These are phyloP conservation scores for Heterodera carotae DNA, from an alignment of 1,140 invertebrate species.

Conservation along the genomic window DNA sequence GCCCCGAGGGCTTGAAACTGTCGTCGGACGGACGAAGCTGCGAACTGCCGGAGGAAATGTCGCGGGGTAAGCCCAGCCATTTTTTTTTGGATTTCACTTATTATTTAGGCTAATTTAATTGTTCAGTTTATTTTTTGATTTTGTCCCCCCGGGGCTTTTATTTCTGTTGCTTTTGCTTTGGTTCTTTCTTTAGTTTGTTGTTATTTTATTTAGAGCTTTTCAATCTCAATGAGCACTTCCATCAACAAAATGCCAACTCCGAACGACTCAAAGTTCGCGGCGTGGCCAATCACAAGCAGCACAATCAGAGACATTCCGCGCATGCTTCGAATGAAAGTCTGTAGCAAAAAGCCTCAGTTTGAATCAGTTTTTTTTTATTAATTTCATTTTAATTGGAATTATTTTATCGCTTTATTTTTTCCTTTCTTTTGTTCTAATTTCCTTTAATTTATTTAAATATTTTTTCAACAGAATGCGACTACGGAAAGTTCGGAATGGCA, in stretches of 20 bases:
- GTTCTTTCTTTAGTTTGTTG: constrained; percentile 2
- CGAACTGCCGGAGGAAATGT: constrained; percentile 6
- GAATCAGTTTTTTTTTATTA: constrained; percentile 13
- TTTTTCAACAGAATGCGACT: constrained; percentile 49
- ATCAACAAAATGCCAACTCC: constrained; percentile 8
- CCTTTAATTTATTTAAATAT: not conserved
- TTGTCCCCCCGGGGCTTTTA: not conserved
- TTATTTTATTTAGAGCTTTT: not conserved
- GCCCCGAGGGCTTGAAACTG: constrained; percentile 66
- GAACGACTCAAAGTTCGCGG: constrained; percentile 37
- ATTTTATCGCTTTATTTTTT: not conserved
- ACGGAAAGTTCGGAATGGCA: constrained; percentile 77
- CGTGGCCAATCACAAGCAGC: constrained; percentile 20
- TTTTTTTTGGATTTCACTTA: not conserved
- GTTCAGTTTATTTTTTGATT: not conserved
- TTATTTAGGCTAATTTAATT: not conserved
- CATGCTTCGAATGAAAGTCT: not conserved
- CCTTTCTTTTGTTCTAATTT: not conserved
- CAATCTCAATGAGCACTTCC: not conserved
- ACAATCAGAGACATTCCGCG: not conserved
- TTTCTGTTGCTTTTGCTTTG: not conserved
- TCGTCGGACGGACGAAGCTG: constrained; percentile 58
- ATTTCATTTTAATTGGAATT: no score
- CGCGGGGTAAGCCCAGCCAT: not conserved
- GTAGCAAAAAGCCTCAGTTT: constrained; percentile 1